phyloP scores from a whole-genome alignment of 35 echinoderm and acorn worm genomes.

The Ophioderma brevispina region DNA sequence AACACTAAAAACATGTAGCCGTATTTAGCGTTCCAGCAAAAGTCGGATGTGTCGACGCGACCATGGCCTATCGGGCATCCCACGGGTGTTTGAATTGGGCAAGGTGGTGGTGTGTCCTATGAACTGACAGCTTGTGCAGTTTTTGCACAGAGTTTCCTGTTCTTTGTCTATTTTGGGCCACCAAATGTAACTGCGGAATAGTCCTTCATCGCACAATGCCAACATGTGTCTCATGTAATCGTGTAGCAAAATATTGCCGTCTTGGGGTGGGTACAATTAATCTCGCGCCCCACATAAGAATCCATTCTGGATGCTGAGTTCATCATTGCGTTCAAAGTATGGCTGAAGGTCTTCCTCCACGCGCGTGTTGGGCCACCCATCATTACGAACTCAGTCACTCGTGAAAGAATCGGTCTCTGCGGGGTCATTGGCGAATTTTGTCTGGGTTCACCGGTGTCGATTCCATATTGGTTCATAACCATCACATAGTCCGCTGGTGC shows the following conservation, averaged over 20 bases:
- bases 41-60: conserved; percentile 68
- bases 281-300: conserved; percentile 57
- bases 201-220: conserved; percentile 56
- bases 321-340: conserved; percentile 41
- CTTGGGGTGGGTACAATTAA: conserved; percentile 54
- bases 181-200: conserved; percentile 71
- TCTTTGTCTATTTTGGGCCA: conserved; percentile 69
- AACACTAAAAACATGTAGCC: conserved; percentile 63
- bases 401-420: conserved; percentile 20
- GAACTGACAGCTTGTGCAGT: conserved; percentile 30
- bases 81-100: conserved; percentile 49
- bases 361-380: conserved; percentile 36
- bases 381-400: conserved; percentile 8
- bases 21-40: conserved; percentile 61
- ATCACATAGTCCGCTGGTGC: conserved; percentile 35
- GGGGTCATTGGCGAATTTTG: conserved; percentile 27
- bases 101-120: conserved; percentile 34
- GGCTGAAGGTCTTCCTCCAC: conserved; percentile 27
- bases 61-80: conserved; percentile 60
- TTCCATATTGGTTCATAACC: background rate
- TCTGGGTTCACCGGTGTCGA: conserved; percentile 38
- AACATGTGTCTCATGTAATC: conserved; percentile 72
- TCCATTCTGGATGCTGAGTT: conserved; percentile 56
- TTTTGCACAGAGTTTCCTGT: conserved; percentile 46
- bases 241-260: conserved; percentile 28